A percentile compares a stretch with the other conserved stretches of the same genome.
Conservation (phyloP, 2,888 invertebrate genomes). For the Epistrophe grossulariae region DNA sequence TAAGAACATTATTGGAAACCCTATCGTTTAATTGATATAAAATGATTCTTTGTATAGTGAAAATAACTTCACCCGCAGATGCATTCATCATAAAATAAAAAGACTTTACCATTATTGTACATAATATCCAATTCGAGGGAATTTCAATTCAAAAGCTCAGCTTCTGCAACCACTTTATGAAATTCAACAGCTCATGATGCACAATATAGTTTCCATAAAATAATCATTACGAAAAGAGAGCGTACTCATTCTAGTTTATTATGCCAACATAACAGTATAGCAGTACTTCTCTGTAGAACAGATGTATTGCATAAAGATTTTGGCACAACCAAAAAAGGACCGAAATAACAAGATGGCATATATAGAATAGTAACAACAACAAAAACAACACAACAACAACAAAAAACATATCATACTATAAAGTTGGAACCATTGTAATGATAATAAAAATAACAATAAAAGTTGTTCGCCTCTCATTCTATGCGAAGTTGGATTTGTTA, state of each 20-base stretch:
- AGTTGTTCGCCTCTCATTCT: slow-evolving; percentile 65
- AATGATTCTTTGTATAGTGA: not conserved
- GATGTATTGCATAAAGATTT: slow-evolving; percentile 25
- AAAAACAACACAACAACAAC: not conserved
- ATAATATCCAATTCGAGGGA: not conserved
- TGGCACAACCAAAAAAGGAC: slow-evolving; percentile 7
- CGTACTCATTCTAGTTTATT: slow-evolving; percentile 21
- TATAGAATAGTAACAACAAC: not conserved
- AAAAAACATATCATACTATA: slow-evolving; percentile 47
- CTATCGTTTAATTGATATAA: not conserved
- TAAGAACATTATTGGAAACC: not conserved
- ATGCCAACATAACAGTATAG: slow-evolving; percentile 29
- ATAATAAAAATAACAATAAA: slow-evolving; percentile 74
- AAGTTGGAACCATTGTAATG: slow-evolving; percentile 65
- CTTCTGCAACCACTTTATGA: slow-evolving; percentile 37
- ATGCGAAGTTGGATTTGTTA: slow-evolving; percentile 63
- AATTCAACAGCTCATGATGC: slow-evolving; percentile 47
- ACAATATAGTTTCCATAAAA: slow-evolving; percentile 41
- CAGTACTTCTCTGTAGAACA: not conserved
- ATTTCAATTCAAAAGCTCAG: slow-evolving; percentile 28
- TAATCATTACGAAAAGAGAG: slow-evolving; percentile 29
- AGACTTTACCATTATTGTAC: not conserved
- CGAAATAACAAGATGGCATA: not conserved
- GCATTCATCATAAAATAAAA: not conserved
- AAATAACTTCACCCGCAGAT: not conserved